Evolutionary conservation across 1,140 invertebrate species (phyloP).

Genomic region (Hylaeus volcanicus): DNA sequence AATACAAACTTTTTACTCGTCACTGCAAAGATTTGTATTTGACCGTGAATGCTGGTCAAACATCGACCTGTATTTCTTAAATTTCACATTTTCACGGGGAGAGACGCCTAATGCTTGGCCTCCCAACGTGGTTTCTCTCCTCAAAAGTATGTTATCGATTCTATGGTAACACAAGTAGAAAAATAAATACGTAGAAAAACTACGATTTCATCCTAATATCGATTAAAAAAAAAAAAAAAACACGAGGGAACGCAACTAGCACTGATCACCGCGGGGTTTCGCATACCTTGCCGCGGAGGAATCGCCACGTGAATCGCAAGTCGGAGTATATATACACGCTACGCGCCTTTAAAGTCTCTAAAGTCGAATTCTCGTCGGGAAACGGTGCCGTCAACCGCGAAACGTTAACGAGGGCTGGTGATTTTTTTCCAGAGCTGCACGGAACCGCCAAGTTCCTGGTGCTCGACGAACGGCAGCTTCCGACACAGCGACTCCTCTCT

Average conservation of each 20-base stretch:
- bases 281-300: conserved; percentile 20
- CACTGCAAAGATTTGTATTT: background rate
- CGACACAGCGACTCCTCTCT: conserved; percentile 75
- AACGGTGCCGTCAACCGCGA: no score
- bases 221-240: conserved; percentile 10
- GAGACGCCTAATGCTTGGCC: no score
- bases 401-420: background rate
- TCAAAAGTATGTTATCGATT: no score
- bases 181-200: no score
- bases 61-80: no score
- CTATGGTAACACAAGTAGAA: background rate
- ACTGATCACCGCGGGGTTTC: conserved; percentile 26
- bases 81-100: no score
- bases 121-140: no score
- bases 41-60: background rate
- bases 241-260: conserved; percentile 19
- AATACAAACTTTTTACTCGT: background rate
- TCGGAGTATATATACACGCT: background rate
- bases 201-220: background rate
- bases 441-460: conserved; percentile 80
- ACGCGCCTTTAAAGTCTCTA: background rate
- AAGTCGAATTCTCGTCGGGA: background rate
- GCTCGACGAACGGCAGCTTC: conserved; percentile 67
- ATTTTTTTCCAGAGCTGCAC: conserved; percentile 68
- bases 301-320: conserved; percentile 8